Conservation (phyloP, 2,113 vertebrate genomes). For the Malurus elegans region DNA sequence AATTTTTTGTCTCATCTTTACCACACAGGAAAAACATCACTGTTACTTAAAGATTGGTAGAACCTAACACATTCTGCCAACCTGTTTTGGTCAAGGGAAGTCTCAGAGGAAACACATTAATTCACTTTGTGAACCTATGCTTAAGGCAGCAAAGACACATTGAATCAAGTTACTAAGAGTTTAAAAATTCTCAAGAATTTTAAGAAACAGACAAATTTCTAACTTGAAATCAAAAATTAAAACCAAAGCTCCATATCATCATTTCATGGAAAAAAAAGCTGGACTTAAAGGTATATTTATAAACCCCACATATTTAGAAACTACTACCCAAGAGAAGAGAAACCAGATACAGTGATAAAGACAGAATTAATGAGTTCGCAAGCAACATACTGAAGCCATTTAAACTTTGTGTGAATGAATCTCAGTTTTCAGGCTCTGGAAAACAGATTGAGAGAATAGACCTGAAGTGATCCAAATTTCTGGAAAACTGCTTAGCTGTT, state of each 20-base stretch:
- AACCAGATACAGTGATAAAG: conserved; percentile 35
- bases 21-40: background rate
- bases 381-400: conserved; percentile 25
- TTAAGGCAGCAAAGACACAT: background rate
- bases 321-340: conserved; percentile 36
- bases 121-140: background rate
- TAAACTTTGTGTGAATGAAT: background rate
- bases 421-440: conserved; percentile 36
- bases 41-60: background rate
- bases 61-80: background rate
- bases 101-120: background rate
- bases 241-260: background rate
- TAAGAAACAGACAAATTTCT: background rate
- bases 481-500: conserved; percentile 22
- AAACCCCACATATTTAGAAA: conserved; percentile 18
- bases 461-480: background rate
- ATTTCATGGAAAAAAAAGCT: conserved; percentile 3
- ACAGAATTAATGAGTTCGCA: conserved; percentile 40
- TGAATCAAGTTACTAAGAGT: background rate
- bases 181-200: background rate
- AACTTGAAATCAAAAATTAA: conserved; percentile 9
- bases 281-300: conserved; percentile 33
- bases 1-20: background rate
- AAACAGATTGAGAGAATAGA: background rate
- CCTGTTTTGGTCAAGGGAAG: background rate